Evolutionary conservation across 1,140 invertebrate species (phyloP).

Genomic region (Drosophila sproati): DNA sequence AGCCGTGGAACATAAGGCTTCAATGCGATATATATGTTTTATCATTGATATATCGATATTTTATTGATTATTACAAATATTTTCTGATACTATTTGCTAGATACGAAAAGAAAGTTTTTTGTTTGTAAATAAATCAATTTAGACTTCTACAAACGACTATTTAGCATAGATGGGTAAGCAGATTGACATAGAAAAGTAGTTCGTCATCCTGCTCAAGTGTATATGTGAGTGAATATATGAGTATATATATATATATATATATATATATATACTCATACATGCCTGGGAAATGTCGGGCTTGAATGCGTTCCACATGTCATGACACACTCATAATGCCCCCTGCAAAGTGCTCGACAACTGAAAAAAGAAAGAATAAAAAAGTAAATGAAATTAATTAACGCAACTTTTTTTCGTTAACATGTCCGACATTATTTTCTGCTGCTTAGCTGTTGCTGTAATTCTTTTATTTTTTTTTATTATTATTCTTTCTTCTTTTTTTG

Average conservation of each 20-base stretch:
- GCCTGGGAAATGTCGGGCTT: not conserved
- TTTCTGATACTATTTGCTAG: too few species aligned
- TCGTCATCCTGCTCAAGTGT: not conserved
- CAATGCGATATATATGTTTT: too few species aligned
- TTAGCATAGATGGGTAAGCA: too few species aligned
- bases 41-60: too few species aligned
- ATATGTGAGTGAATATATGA: too few species aligned
- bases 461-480: not conserved
- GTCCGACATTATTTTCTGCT: constrained; percentile 16
- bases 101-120: too few species aligned
- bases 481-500: not conserved
- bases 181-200: too few species aligned
- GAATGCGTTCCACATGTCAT: constrained; percentile 15
- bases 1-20: too few species aligned
- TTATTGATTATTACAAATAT: too few species aligned
- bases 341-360: constrained; percentile 3
- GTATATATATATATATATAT: not conserved
- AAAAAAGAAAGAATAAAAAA: constrained; percentile 21
- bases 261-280: not conserved
- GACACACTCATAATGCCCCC: constrained; percentile 4
- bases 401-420: constrained; percentile 35
- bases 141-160: too few species aligned
- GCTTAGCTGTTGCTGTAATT: constrained; percentile 3
- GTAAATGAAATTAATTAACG: constrained; percentile 59
- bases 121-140: too few species aligned